A percentile compares a stretch with the other conserved stretches of the same genome.
These are phyloP conservation scores for Heliconius hewitsoni DNA, from an alignment of 1,140 invertebrate species.

Conservation along the genomic window DNA sequence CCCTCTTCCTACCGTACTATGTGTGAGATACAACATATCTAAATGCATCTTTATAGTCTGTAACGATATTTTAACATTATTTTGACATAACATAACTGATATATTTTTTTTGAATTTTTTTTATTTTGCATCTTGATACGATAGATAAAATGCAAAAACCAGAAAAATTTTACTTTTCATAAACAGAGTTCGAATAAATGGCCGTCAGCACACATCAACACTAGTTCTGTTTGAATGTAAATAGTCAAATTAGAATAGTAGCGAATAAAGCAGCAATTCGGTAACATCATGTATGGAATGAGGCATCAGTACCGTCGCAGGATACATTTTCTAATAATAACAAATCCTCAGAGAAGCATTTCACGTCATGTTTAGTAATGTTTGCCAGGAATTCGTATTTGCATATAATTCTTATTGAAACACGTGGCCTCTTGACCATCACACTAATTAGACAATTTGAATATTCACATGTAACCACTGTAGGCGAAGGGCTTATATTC, in stretches of 20 bases:
- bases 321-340: neutral
- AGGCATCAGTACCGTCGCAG: neutral
- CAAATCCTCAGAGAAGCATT: neutral
- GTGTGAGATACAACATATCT: too few relatives aligned
- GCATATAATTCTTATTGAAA: conserved; percentile 64
- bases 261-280: neutral
- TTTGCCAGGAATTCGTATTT: conserved; percentile 45
- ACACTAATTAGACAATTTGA: conserved; percentile 75
- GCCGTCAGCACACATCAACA: conserved; percentile 11
- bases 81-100: too few relatives aligned
- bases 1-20: too few relatives aligned
- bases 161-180: neutral
- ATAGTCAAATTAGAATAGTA: conserved; percentile 34
- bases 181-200: conserved; percentile 21
- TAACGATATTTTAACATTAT: too few relatives aligned
- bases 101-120: too few relatives aligned
- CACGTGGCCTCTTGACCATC: conserved; percentile 49
- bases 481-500: conserved; percentile 16
- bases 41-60: too few relatives aligned
- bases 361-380: conserved; percentile 15
- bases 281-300: neutral
- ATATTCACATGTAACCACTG: conserved; percentile 53
- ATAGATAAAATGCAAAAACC: neutral
- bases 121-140: too few relatives aligned
- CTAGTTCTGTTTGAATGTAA: conserved; percentile 37